A percentile compares a stretch with the other conserved stretches of the same genome.
phyloP scores from a whole-genome alignment of 92 coral and sea anemone genomes.

The Phenganax marumi region DNA sequence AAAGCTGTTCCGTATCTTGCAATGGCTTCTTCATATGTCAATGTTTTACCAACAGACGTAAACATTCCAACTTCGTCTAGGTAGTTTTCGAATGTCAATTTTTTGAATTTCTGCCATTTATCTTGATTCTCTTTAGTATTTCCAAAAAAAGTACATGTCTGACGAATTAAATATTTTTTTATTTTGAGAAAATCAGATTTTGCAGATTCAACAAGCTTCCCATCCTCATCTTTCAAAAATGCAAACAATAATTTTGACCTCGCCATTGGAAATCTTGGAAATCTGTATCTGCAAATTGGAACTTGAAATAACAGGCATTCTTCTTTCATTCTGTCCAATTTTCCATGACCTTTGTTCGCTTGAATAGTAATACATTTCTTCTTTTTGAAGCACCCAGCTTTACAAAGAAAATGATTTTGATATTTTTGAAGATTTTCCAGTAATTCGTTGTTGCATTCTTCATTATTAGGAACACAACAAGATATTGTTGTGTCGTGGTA shows the following conservation, averaged over 20 bases:
- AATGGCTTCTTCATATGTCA: constrained; percentile 1
- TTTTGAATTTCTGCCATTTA: not conserved
- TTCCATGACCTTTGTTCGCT: constrained; percentile 5
- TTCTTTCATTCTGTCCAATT: constrained; percentile 4
- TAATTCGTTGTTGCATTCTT: constrained; percentile 7
- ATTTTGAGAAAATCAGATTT: constrained; percentile 4
- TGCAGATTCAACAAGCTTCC: not conserved
- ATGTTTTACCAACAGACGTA: not conserved
- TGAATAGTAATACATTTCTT: constrained; percentile 15
- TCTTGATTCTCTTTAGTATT: not conserved
- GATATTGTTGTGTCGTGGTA: constrained; percentile 12
- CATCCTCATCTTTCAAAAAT: constrained; percentile 4
- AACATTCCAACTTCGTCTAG: constrained; percentile 22
- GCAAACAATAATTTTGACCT: constrained; percentile 5
- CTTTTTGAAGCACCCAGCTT: constrained; percentile 13
- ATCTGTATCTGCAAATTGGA: constrained; percentile 17
- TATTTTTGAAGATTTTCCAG: constrained; percentile 2
- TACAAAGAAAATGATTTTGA: constrained; percentile 25
- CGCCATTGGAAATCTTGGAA: constrained; percentile 25
- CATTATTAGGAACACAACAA: constrained; percentile 7
- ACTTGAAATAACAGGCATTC: constrained; percentile 8
- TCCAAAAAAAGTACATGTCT: not conserved
- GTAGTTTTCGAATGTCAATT: constrained; percentile 12
- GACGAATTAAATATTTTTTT: constrained; percentile 1
- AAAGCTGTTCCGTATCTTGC: not conserved